phyloP scores from a whole-genome alignment of 2,888 invertebrate species.

The Tolmerus cingulatus region DNA sequence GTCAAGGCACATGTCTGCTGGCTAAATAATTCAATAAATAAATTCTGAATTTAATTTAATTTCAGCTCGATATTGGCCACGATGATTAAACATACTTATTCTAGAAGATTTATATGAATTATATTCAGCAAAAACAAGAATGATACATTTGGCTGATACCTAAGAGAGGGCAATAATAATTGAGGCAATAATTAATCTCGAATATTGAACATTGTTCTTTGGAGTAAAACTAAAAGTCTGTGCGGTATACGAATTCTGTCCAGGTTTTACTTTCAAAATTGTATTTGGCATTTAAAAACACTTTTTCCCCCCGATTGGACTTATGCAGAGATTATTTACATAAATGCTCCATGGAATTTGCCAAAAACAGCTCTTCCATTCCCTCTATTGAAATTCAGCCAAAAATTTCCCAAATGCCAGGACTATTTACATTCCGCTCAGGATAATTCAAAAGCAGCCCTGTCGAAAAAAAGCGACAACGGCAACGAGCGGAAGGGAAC shows the following conservation, averaged over 20 bases:
- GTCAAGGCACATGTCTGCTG: no score
- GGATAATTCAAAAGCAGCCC: constrained; percentile 3
- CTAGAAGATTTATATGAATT: no score
- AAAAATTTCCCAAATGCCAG: neutral
- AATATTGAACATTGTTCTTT: no score
- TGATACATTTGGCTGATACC: no score
- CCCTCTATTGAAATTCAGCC: constrained; percentile 13
- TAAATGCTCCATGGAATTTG: neutral
- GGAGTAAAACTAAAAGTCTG: no score
- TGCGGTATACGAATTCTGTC: neutral
- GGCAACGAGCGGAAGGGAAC: neutral
- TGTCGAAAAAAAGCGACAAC: neutral
- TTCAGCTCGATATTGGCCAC: no score
- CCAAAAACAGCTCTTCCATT: neutral
- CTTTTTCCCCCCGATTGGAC: neutral
- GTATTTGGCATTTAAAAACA: neutral
- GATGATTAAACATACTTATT: no score
- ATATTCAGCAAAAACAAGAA: no score
- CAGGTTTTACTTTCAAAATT: neutral
- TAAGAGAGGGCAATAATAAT: no score
- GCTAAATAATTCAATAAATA: no score
- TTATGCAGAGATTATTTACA: neutral
- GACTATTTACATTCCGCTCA: constrained; percentile 10
- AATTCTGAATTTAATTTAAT: no score
- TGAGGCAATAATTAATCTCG: no score